Evolutionary conservation across 1,140 invertebrate genomes (phyloP).

Genomic region (Panagrolaimus sp.): DNA sequence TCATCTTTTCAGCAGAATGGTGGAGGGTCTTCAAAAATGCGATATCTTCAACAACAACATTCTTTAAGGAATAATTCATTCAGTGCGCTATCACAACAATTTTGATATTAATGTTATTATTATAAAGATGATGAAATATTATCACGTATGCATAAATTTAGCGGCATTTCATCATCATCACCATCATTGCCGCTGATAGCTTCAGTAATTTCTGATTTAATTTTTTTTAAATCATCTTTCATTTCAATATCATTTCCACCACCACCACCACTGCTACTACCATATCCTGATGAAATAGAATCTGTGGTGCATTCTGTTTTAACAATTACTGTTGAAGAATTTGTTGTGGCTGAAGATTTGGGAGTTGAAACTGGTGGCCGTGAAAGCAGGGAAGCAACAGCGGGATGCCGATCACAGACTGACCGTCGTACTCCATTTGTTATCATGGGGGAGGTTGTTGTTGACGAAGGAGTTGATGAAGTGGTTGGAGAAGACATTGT

Average conservation of each 20-base stretch:
- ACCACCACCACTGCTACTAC: no score
- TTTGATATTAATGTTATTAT: background rate
- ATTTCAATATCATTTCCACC: background rate
- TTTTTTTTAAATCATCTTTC: background rate
- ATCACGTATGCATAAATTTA: conserved; percentile 21
- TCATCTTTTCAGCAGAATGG: background rate
- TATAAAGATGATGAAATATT: background rate
- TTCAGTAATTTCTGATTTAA: background rate
- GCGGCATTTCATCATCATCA: conserved; percentile 21
- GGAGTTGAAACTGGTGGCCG: conserved; percentile 5
- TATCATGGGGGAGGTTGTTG: background rate
- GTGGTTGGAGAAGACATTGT: background rate
- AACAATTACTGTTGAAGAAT: background rate
- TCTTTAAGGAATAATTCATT: background rate
- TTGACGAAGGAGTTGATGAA: background rate
- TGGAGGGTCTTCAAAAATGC: background rate
- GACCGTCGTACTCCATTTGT: background rate
- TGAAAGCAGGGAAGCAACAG: background rate
- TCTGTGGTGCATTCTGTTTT: background rate
- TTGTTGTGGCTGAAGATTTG: background rate
- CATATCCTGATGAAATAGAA: no score
- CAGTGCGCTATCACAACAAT: background rate
- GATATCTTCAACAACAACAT: background rate
- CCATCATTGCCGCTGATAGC: conserved; percentile 2
- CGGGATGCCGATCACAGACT: conserved; percentile 13